Base-by-base conservation (phyloP, 2,888 invertebrate genomes). In the Ptilodon capucinus region DNA sequence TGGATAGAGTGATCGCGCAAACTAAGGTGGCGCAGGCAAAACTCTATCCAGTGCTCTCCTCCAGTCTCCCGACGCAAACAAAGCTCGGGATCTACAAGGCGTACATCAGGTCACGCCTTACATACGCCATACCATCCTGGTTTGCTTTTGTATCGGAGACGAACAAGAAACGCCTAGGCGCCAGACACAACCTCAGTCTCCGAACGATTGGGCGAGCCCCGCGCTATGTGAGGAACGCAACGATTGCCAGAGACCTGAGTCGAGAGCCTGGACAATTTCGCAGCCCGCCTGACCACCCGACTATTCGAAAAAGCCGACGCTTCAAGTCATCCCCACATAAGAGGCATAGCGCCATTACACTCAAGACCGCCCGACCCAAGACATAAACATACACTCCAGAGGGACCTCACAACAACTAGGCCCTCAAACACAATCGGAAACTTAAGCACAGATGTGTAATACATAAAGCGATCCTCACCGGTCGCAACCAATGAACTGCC, bases 181-280 rank as follows among this genome's bases (percentile, higher is more conserved):
- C 32, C 32, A 4, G 13, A 3, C 32, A 34, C 2, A 34, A 34
- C 13, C 0, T 2, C 14, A 16, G 13, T 7, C 32, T 32, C 13
- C n/a, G 32, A 6, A 32, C 32, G 4, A 32, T 32, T 1, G 32
- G 11, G 5, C 13, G 4, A n/a, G 51, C 51, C 0, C 44, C 42
- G 4, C 28, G 46, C 0, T 51, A 40, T 34, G 44, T 51, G 11
- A 28, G 51, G 2, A 51, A 51, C 34, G 35, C 19, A 0, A 38
- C 39, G 0, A 47, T 51, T 1, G 17, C 13, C 4, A 18, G 40
- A 2, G 51, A 51, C 28, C 40, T 51, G 9, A 32, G 25, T 44
- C 7, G 30, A 46, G 14, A 21, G n/a, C 18, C 11, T 51, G 3
- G 44, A 46, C 13, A 16, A 17, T 2, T 50, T 49, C 42, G 21